Conservation (phyloP, 23 tunicate species). For the Phallusia fumigata region DNA sequence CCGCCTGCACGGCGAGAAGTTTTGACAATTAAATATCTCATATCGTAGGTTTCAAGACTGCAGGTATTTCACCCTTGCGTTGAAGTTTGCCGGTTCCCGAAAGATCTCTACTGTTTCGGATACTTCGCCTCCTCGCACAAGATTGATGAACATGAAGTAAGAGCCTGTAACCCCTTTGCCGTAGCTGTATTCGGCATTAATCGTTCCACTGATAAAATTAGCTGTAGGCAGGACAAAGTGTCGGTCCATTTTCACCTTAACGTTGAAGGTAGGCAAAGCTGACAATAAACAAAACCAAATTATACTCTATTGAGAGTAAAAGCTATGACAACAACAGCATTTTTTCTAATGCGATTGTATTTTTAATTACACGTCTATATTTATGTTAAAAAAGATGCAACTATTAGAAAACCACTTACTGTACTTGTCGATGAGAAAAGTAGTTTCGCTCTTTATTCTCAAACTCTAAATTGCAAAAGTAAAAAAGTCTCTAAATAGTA, state of each 20-base stretch:
- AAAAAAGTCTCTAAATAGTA: too few species aligned
- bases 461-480: neutral
- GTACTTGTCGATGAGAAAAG: slow-evolving; percentile 18
- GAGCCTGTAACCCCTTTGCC: slow-evolving; percentile 28
- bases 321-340: too few species aligned
- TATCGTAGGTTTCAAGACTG: neutral
- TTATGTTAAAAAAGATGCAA: too few species aligned
- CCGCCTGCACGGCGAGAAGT: neutral
- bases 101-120: neutral
- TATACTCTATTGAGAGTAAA: neutral
- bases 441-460: neutral
- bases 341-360: too few species aligned
- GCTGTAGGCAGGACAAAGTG: slow-evolving; percentile 16
- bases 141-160: slow-evolving; percentile 11
- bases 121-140: neutral
- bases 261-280: slow-evolving; percentile 36
- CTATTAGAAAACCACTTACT: neutral
- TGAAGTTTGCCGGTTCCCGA: neutral
- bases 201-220: neutral
- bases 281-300: neutral
- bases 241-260: slow-evolving; percentile 19
- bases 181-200: slow-evolving; percentile 24
- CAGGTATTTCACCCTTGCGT: neutral
- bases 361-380: too few species aligned
- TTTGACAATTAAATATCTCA: neutral